Evolutionary conservation across 37 sponge, comb jelly and placozoan genomes (phyloP).

Genomic region (Ianthella basta): DNA sequence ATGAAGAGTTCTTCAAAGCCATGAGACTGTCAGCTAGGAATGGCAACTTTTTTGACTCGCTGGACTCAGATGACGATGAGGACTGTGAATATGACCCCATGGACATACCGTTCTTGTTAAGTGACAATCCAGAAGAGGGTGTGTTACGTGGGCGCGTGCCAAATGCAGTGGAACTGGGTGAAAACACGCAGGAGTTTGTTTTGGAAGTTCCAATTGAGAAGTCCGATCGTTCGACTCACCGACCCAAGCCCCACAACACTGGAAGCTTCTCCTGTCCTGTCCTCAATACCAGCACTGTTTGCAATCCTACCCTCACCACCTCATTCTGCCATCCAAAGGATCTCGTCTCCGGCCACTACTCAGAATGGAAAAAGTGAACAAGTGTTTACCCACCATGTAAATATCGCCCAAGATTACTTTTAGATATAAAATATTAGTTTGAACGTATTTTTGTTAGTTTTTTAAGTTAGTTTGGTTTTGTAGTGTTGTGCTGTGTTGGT

Average conservation of each 20-base stretch:
- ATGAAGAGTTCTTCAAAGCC: neutral
- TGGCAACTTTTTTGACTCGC: neutral
- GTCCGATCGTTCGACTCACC: conserved; percentile 18
- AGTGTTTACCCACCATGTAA: too few relatives aligned
- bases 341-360: conserved; percentile 32
- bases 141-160: conserved; percentile 47
- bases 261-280: conserved; percentile 1
- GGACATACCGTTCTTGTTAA: neutral
- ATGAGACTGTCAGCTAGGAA: neutral
- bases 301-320: conserved; percentile 28
- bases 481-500: too few relatives aligned
- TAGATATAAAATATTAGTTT: too few relatives aligned
- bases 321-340: conserved; percentile 50
- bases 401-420: too few relatives aligned
- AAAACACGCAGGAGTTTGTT: conserved; percentile 56
- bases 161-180: conserved; percentile 27
- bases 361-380: neutral
- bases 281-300: neutral
- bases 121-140: conserved; percentile 1
- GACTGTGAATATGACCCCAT: neutral
- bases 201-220: conserved; percentile 73
- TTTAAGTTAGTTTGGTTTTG: too few relatives aligned
- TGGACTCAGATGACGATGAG: neutral
- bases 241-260: neutral
- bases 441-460: too few relatives aligned